Evolutionary conservation across 2,113 vertebrate species (phyloP).

Genomic region (Thomomys bottae): DNA sequence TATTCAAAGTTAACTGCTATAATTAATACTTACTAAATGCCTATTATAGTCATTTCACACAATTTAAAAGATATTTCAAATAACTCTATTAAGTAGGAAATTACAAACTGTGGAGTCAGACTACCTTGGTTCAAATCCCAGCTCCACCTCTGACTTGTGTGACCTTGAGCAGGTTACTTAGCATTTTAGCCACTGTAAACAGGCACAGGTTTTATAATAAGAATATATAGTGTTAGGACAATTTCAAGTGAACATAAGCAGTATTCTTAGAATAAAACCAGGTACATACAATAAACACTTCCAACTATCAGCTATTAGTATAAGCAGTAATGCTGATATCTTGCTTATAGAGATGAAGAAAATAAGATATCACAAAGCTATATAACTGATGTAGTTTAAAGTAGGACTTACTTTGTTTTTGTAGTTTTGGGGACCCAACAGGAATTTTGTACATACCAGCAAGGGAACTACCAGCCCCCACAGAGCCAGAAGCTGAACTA

Average conservation of each 20-base stretch:
- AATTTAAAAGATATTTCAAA: conserved; percentile 14
- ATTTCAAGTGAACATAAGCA: conserved; percentile 11
- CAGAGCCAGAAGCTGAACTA: conserved; percentile 11
- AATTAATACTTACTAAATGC: neutral
- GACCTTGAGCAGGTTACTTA: conserved; percentile 1
- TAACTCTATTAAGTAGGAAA: neutral
- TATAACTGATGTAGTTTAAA: neutral
- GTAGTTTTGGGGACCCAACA: neutral
- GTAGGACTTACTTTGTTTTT: neutral
- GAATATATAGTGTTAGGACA: neutral
- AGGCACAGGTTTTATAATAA: neutral
- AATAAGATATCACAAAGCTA: conserved; percentile 22
- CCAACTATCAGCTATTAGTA: neutral
- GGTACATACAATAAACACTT: neutral
- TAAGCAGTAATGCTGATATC: neutral
- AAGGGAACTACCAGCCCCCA: neutral
- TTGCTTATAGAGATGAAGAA: neutral
- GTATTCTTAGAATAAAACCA: conserved; percentile 8
- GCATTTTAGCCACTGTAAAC: neutral
- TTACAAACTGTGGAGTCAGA: neutral
- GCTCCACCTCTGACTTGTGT: neutral
- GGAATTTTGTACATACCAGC: too few relatives aligned
- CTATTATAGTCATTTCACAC: neutral
- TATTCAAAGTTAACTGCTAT: neutral
- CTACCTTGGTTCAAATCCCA: neutral